These are phyloP conservation scores for Cyprinus carpio DNA, from an alignment of 2,113 vertebrate genomes.

Conservation along the genomic window DNA sequence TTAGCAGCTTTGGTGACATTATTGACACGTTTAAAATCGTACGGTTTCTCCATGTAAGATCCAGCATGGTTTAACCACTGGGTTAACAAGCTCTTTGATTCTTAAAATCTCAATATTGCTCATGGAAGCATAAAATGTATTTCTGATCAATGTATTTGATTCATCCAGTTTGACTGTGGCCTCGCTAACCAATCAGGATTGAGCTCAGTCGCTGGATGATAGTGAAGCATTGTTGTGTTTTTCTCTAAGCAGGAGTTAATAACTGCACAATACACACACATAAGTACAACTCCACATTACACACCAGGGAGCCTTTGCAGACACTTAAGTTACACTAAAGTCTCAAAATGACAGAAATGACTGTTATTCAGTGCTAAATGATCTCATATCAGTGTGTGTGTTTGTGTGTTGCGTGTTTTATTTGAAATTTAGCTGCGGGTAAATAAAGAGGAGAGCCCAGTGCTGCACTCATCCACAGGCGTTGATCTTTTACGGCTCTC, in stretches of 20 bases:
- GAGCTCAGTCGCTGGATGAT: slow-evolving; percentile 57
- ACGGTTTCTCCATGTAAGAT: neutral
- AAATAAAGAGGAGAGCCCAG: slow-evolving; percentile 28
- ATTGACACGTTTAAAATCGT: slow-evolving; percentile 39
- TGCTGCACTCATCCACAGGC: slow-evolving; percentile 32
- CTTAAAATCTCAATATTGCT: slow-evolving; percentile 59
- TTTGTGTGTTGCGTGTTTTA: slow-evolving; percentile 19
- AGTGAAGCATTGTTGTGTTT: slow-evolving; percentile 19
- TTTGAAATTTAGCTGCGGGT: slow-evolving; percentile 29
- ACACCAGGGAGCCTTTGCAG: slow-evolving; percentile 69
- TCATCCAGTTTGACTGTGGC: slow-evolving; percentile 69
- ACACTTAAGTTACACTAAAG: slow-evolving; percentile 71
- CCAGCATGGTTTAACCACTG: slow-evolving; percentile 29
- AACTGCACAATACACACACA: neutral
- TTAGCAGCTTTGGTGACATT: slow-evolving; percentile 37
- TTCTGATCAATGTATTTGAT: slow-evolving; percentile 73
- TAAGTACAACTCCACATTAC: slow-evolving; percentile 53
- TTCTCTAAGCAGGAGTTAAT: slow-evolving; percentile 33
- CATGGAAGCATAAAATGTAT: slow-evolving; percentile 60
- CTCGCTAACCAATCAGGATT: slow-evolving; percentile 72
- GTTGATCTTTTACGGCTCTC: slow-evolving; percentile 67
- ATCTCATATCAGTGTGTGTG: slow-evolving; percentile 71
- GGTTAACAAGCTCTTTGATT: slow-evolving; percentile 50
- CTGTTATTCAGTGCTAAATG: slow-evolving; percentile 66
- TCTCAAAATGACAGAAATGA: slow-evolving; percentile 62